Evolutionary conservation across 2,888 invertebrate species (phyloP), one percentile per base, ranked within the genome.

Genomic region (Venustoraphidia nigricollis): DNA sequence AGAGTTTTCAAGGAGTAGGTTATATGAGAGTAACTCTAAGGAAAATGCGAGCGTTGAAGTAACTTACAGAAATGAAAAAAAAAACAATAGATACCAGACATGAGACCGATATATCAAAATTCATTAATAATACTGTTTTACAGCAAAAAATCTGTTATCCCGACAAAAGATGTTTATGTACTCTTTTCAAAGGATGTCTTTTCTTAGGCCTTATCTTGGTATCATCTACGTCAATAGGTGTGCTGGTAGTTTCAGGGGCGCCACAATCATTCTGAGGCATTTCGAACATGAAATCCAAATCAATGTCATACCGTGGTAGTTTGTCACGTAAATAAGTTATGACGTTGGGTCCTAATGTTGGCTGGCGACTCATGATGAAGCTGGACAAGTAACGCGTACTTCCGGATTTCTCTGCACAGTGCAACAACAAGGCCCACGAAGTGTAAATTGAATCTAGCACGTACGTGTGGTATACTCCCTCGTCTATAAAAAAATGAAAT

Each of bases 391-490:
- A 91, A 44, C 88, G 71, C 0, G 84, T 77, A 41, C 81, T 83
- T 55, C 81, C 80, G 44, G 75, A 74, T 64, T 90, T 87, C 60
- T 89, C 90, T 1, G 90, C 90, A 57, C 91, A 90, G 60, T 91
- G 90, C 60, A 91, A 75, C 34, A 90, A 69, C 41, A 91, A 66
- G 0, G 85, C 79, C 89, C 89, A 91, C 2, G 83, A 81, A 49
- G 75, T 76, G 63, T 89, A 87, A 62, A 90, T 89, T 0, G 88
- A 84, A 60, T 90, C 90, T 56, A 90, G 63, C 0, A 90, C 81
- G 61, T 86, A 90, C 0, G 90, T 90, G 60, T 90, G 90, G 68
- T 91, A 91, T 53, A 89, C 75, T 10, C 88, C 90, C 65, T 89
- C 88, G 66, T 88, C 88, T 89, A 63, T 37, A 68, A 67, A 52